Evolutionary conservation across 2,888 invertebrate genomes (phyloP).

Genomic region (Yponomeuta cagnagella): DNA sequence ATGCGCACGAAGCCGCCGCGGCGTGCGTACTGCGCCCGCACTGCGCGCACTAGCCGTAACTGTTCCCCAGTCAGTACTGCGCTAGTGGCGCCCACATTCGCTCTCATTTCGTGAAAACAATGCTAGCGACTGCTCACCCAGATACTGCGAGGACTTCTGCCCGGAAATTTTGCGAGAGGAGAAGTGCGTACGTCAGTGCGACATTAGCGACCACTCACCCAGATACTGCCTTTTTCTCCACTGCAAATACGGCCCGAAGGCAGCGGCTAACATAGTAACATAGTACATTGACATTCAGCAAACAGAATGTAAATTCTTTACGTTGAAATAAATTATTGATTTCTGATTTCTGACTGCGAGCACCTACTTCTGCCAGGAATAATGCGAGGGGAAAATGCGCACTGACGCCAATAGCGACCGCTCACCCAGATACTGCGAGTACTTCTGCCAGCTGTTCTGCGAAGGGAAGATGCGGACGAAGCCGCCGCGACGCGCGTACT

Average conservation of each 20-base stretch:
- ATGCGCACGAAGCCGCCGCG: slow-evolving; percentile 93
- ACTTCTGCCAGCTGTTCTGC: slow-evolving; percentile 90
- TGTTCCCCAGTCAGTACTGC: slow-evolving; percentile 83
- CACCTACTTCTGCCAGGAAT: no score
- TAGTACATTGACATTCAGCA: no score
- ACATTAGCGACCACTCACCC: slow-evolving; percentile 53
- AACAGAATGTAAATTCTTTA: no score
- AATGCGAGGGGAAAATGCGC: no score
- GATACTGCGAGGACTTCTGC: slow-evolving; percentile 86
- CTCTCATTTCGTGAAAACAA: no score
- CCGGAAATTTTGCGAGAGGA: slow-evolving; percentile 91
- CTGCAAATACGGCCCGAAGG: no score
- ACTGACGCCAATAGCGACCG: slow-evolving; percentile 28
- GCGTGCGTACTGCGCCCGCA: slow-evolving; percentile 86
- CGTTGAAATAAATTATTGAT: no score
- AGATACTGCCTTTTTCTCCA: slow-evolving; percentile 71
- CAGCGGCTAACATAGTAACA: no score
- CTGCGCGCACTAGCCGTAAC: slow-evolving; percentile 82
- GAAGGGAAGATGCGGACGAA: slow-evolving; percentile 94
- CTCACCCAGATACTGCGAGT: slow-evolving; percentile 84
- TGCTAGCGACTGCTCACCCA: slow-evolving; percentile 63
- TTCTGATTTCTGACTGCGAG: no score
- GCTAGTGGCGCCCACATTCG: slow-evolving; percentile 18
- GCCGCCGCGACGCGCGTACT: slow-evolving; percentile 89
- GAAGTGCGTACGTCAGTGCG: slow-evolving; percentile 80